phyloP scores from a whole-genome alignment of 2,888 invertebrate species.

The Buathra laborator region DNA sequence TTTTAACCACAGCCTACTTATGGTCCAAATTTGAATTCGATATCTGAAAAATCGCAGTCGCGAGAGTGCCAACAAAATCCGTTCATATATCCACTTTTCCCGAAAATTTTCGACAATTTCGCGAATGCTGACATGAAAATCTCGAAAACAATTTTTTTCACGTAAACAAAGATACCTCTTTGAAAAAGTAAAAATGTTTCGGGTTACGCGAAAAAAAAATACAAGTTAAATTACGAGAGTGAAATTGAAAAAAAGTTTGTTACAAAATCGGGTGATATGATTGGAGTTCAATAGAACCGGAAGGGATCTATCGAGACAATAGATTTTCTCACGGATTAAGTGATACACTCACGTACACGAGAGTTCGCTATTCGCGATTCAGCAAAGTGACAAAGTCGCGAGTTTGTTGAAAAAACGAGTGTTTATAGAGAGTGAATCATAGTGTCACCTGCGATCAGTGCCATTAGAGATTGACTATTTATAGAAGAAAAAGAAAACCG shows the following conservation, averaged over 20 bases:
- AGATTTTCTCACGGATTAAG: constrained; percentile 38
- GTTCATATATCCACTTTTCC: too few species aligned
- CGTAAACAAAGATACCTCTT: too few species aligned
- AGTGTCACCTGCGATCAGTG: constrained; percentile 74
- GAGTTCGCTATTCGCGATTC: constrained; percentile 17
- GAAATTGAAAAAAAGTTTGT: constrained; percentile 13
- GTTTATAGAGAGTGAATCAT: constrained; percentile 74
- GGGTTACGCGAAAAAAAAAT: background rate
- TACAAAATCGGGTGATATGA: constrained; percentile 21
- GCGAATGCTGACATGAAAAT: too few species aligned
- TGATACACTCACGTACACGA: background rate
- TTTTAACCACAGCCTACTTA: too few species aligned
- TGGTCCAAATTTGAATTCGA: too few species aligned
- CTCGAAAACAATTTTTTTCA: too few species aligned
- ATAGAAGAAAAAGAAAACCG: constrained; percentile 73
- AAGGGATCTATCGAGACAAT: constrained; percentile 42
- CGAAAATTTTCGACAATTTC: too few species aligned
- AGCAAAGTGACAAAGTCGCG: constrained; percentile 51
- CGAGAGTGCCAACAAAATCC: too few species aligned
- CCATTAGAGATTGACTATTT: constrained; percentile 75
- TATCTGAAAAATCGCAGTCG: too few species aligned
- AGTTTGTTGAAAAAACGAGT: constrained; percentile 50
- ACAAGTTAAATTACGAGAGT: background rate
- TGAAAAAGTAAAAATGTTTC: too few species aligned
- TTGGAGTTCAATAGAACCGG: background rate